Evolutionary conservation across 2,888 invertebrate species (phyloP).

Genomic region (Lamellibrachia columna): DNA sequence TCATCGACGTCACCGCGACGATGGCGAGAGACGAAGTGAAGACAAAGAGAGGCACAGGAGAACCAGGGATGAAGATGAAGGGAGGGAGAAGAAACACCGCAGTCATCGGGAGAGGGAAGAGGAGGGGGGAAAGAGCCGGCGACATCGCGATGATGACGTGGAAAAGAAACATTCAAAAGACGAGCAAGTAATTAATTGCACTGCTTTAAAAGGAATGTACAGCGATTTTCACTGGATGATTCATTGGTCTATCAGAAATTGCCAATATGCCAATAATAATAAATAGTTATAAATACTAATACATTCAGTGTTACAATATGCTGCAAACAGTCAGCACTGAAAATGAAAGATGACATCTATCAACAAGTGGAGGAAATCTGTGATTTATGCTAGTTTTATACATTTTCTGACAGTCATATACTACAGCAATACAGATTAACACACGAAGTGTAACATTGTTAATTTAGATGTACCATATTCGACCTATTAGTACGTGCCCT

Average conservation of each 20-base stretch:
- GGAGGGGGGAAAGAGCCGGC: background rate
- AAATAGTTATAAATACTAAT: no score
- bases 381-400: no score
- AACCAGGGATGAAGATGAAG: background rate
- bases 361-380: no score
- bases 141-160: background rate
- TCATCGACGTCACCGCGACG: background rate
- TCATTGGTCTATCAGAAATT: no score
- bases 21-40: background rate
- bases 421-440: background rate
- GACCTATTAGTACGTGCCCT: no score
- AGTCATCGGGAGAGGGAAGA: background rate
- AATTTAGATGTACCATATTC: background rate
- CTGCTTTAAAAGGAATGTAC: no score
- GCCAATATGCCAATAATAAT: no score
- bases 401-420: background rate
- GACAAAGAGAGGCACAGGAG: constrained; percentile 11
- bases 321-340: no score
- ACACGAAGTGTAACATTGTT: no score
- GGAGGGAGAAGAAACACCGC: background rate
- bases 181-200: background rate
- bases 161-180: background rate
- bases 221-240: no score
- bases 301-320: no score
- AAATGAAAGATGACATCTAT: no score